phyloP scores from a whole-genome alignment of 2,888 invertebrate species.

The Nomada lathburiana region DNA sequence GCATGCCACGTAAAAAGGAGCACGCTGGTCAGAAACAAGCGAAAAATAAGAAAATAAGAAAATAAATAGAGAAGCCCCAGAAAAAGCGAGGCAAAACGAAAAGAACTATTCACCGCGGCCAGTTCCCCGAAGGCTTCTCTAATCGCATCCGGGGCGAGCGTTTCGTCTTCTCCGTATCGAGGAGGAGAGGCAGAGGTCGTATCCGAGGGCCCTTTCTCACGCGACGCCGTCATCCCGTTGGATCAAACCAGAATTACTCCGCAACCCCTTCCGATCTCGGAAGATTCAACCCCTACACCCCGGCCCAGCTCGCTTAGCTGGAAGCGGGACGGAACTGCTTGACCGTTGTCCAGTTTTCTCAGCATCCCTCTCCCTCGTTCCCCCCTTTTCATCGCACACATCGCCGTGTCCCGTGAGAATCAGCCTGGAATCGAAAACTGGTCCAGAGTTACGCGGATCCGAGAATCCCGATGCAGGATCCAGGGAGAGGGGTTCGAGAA shows the following conservation, averaged over 20 bases:
- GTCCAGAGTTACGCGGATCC: constrained; percentile 80
- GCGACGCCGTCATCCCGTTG: constrained; percentile 77
- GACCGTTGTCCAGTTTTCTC: constrained; percentile 84
- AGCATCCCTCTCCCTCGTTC: constrained; percentile 74
- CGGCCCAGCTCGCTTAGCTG: constrained; percentile 40
- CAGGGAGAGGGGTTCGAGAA: constrained; percentile 40
- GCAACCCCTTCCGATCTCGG: constrained; percentile 81
- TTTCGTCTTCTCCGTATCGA: constrained; percentile 20
- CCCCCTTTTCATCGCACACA: neutral
- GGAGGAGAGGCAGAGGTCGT: constrained; percentile 76
- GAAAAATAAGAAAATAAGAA: neutral
- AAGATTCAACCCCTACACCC: constrained; percentile 75
- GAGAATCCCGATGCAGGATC: constrained; percentile 53
- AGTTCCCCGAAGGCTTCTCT: constrained; percentile 2
- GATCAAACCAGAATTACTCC: constrained; percentile 83
- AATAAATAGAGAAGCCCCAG: neutral
- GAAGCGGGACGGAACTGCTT: constrained; percentile 70
- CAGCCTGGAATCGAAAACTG: constrained; percentile 78
- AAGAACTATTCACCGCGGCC: neutral
- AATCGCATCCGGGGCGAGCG: constrained; percentile 35
- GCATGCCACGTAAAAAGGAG: neutral
- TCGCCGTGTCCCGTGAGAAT: constrained; percentile 73
- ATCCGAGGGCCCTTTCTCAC: constrained; percentile 83
- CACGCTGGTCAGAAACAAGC: neutral
- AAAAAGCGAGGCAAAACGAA: neutral